phyloP scores from a whole-genome alignment of 2,888 invertebrate species.

The Melolontha melolontha region DNA sequence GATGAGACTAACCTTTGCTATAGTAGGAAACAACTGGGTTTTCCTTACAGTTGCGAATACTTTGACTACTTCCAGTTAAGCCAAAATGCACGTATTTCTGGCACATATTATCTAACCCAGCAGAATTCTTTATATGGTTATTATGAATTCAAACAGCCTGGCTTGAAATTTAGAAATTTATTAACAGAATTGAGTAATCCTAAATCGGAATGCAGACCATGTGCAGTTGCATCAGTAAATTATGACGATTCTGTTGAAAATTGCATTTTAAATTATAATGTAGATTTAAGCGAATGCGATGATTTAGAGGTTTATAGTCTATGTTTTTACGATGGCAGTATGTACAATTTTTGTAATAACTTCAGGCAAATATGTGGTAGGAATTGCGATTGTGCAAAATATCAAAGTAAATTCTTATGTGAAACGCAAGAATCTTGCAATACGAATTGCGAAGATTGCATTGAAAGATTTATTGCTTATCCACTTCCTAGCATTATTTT shows the following conservation, averaged over 20 bases:
- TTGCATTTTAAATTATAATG: neutral
- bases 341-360: slow-evolving; percentile 24
- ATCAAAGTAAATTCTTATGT: slow-evolving; percentile 9
- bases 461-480: slow-evolving; percentile 21
- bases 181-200: neutral
- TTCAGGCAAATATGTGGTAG: slow-evolving; percentile 11
- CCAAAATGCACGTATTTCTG: neutral
- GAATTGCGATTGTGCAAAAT: slow-evolving; percentile 5
- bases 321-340: slow-evolving; percentile 8
- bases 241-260: neutral
- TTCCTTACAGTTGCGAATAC: slow-evolving; percentile 15
- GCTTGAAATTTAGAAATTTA: neutral
- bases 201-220: neutral
- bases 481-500: slow-evolving; percentile 18
- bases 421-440: neutral
- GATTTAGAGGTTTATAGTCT: neutral
- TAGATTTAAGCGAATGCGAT: neutral
- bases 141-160: slow-evolving; percentile 16
- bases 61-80: slow-evolving; percentile 5
- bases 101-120: neutral
- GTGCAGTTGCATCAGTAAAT: neutral
- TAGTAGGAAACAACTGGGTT: neutral
- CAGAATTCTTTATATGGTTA: slow-evolving; percentile 13
- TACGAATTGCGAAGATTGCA: slow-evolving; percentile 4
- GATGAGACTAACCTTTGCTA: neutral